A percentile compares a stretch with the other conserved stretches of the same genome.
Evolutionary conservation across 2,797 vertebrate species (phyloP).

Genomic region (Fundulus diaphanus): DNA sequence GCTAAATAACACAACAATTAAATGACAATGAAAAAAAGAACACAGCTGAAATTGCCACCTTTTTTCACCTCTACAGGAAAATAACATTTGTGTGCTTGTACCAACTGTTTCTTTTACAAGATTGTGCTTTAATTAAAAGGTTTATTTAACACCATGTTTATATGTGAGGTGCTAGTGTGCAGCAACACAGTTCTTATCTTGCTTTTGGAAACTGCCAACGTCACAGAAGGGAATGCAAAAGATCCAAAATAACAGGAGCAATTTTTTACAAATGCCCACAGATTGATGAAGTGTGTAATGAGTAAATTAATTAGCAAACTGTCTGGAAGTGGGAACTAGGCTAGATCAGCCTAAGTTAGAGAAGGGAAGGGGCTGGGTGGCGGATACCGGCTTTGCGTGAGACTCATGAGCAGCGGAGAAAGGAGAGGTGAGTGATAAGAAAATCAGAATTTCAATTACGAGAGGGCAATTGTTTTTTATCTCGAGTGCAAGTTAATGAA

Average conservation of each 20-base stretch:
- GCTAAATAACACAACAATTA: background rate
- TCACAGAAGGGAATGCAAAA: slow-evolving; percentile 27
- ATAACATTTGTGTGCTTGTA: background rate
- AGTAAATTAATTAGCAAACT: slow-evolving; percentile 55
- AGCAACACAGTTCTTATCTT: slow-evolving; percentile 4
- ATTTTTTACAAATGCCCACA: slow-evolving; percentile 28
- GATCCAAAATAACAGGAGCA: slow-evolving; percentile 24
- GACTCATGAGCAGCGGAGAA: slow-evolving; percentile 20
- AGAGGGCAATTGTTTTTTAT: slow-evolving; percentile 84
- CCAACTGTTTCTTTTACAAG: background rate
- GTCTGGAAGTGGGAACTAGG: slow-evolving; percentile 26
- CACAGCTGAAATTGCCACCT: background rate
- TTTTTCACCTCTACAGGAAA: background rate
- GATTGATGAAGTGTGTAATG: slow-evolving; percentile 36
- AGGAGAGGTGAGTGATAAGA: slow-evolving; percentile 52
- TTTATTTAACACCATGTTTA: background rate
- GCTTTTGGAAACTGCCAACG: slow-evolving; percentile 6
- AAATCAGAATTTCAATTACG: slow-evolving; percentile 85
- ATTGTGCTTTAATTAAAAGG: background rate
- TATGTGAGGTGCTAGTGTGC: background rate
- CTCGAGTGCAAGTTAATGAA: slow-evolving; percentile 84
- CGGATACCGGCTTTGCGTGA: slow-evolving; percentile 34
- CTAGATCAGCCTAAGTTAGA: slow-evolving; percentile 25
- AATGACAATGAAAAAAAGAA: background rate
- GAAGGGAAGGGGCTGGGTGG: background rate